Conservation (phyloP, 2,113 vertebrate species). For the Cyanoderma ruficeps region DNA sequence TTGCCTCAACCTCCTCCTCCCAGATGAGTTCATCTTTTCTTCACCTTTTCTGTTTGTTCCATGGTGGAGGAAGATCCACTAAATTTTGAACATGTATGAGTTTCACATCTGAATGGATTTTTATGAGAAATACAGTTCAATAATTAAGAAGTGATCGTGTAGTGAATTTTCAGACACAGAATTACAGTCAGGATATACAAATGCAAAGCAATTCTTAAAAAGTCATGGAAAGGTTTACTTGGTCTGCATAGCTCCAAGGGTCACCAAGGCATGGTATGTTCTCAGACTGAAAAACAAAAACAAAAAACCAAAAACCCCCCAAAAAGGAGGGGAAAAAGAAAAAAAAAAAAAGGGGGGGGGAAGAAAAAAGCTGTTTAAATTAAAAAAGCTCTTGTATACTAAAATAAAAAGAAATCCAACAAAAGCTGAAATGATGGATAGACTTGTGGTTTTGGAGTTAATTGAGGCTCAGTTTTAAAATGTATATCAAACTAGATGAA, state of each 20-base stretch:
- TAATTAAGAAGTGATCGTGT: background rate
- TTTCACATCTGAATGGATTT: background rate
- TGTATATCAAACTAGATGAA: background rate
- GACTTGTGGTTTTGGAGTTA: background rate
- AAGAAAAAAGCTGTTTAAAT: background rate
- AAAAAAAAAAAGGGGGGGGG: too few species aligned
- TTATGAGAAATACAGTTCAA: background rate
- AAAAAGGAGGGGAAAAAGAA: rapidly evolving
- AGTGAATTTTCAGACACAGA: background rate
- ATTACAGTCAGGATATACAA: background rate
- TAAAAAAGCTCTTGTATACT: background rate
- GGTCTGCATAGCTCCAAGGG: background rate
- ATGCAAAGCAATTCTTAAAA: background rate
- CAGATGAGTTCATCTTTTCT: background rate
- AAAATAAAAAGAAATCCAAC: background rate
- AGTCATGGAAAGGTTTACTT: background rate
- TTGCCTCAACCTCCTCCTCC: background rate
- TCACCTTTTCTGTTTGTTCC: background rate
- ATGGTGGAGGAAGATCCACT: background rate
- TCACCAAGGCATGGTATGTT: background rate
- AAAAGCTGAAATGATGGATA: background rate
- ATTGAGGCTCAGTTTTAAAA: background rate
- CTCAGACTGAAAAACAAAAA: background rate
- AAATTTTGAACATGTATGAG: background rate
- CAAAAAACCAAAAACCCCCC: rapidly evolving